These are phyloP conservation scores for Poecile atricapillus DNA, from an alignment of 2,113 vertebrate species.

Conservation along the genomic window DNA sequence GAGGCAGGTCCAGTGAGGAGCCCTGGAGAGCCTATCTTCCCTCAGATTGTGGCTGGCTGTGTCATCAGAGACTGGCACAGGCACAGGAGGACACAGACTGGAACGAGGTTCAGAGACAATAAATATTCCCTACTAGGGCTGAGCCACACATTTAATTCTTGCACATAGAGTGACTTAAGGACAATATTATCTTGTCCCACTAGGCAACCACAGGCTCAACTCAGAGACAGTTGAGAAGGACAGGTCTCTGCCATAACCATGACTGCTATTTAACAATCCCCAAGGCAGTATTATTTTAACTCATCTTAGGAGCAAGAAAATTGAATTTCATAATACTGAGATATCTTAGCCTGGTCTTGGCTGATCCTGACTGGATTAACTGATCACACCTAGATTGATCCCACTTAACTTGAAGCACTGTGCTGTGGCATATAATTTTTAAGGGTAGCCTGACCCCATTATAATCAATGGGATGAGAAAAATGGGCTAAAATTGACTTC, in stretches of 20 bases:
- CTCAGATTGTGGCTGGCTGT: too few species aligned
- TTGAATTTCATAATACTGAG: not conserved
- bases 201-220: not conserved
- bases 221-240: not conserved
- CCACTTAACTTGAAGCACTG: not conserved
- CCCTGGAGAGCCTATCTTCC: not conserved
- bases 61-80: not conserved
- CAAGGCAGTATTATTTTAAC: not conserved
- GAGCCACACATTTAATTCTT: not conserved
- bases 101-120: not conserved
- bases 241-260: not conserved
- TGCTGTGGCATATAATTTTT: not conserved
- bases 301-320: not conserved
- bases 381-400: constrained; percentile 18
- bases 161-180: not conserved
- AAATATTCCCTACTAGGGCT: not conserved
- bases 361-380: not conserved
- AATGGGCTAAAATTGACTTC: not conserved
- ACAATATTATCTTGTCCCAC: not conserved
- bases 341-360: not conserved
- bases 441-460: not conserved
- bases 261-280: not conserved
- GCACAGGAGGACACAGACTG: not conserved
- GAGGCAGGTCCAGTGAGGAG: not conserved
- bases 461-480: not conserved